These are phyloP conservation scores for Eueides isabella DNA, from an alignment of 1,140 invertebrate genomes.

Conservation along the genomic window DNA sequence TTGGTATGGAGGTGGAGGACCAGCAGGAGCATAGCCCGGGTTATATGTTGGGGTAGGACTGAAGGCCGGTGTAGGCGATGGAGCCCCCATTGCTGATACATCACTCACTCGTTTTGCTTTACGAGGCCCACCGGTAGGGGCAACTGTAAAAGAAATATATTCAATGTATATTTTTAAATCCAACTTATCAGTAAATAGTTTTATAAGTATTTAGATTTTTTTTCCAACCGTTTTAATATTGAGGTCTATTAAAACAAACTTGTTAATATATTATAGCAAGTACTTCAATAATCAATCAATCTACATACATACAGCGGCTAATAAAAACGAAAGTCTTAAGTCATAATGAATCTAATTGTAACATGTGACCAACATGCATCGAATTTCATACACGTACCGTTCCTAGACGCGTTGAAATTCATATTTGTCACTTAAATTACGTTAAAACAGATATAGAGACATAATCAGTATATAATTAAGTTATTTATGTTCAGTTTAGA, in stretches of 20 bases:
- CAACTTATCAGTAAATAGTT: background rate
- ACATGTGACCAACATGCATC: constrained; percentile 10
- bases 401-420: constrained; percentile 79
- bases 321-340: constrained; percentile 19
- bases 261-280: background rate
- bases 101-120: constrained; percentile 86
- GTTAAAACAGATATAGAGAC: constrained; percentile 45
- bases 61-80: constrained; percentile 58
- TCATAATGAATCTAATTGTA: constrained; percentile 12
- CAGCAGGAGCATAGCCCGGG: constrained; percentile 51
- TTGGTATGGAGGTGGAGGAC: constrained; percentile 63
- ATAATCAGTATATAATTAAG: constrained; percentile 59
- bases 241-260: no score
- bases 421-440: constrained; percentile 47
- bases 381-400: constrained; percentile 53
- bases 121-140: constrained; percentile 62
- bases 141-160: constrained; percentile 51
- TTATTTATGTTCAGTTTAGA: constrained; percentile 51
- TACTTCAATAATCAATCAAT: background rate
- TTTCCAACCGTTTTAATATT: no score
- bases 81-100: constrained; percentile 84
- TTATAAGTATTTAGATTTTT: background rate
- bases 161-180: background rate
- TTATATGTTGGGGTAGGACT: constrained; percentile 52
- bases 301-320: constrained; percentile 11